These are phyloP conservation scores for Pteronura brasiliensis DNA, from an alignment of 2,113 vertebrate genomes.

Conservation along the genomic window DNA sequence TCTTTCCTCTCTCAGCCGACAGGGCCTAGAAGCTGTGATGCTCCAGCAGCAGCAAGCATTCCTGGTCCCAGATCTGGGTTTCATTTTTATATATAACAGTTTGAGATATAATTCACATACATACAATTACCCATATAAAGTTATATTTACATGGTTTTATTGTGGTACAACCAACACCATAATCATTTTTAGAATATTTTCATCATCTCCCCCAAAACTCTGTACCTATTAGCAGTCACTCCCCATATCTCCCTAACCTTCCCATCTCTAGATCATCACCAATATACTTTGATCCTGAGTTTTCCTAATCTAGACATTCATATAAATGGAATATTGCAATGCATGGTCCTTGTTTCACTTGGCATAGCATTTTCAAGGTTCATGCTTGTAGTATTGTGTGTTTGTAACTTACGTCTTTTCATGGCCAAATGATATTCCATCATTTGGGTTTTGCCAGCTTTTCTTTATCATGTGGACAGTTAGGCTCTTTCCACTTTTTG, in stretches of 20 bases:
- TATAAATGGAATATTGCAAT: not conserved
- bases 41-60: not conserved
- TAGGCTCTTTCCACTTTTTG: not conserved
- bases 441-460: not conserved
- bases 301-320: not conserved
- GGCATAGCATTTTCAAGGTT: not conserved
- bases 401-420: not conserved
- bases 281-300: not conserved
- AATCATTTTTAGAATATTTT: not conserved
- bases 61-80: not conserved
- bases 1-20: not conserved
- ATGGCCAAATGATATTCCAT: not conserved
- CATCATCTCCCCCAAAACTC: not conserved
- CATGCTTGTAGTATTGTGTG: not conserved
- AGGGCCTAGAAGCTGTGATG: not conserved
- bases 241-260: not conserved
- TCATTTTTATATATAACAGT: not conserved
- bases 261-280: not conserved
- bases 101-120: not conserved
- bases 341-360: not conserved
- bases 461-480: not conserved
- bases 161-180: not conserved
- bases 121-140: not conserved
- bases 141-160: not conserved
- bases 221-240: not conserved